phyloP scores from a whole-genome alignment of 1,140 invertebrate genomes.

The silkworm (Bombyx mori) region DNA sequence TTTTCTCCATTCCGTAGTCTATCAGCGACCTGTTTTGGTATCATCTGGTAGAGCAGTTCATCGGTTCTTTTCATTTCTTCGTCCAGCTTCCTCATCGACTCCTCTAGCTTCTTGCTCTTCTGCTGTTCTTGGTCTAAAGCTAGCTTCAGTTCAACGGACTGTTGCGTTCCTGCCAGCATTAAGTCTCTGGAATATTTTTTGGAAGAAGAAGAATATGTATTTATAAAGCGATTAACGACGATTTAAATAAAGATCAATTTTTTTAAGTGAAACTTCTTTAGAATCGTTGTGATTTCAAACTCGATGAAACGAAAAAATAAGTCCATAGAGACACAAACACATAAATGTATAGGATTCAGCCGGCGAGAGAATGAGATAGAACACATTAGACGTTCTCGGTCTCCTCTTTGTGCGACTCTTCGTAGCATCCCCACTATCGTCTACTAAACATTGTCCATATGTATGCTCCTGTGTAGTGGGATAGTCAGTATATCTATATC shows the following conservation, averaged over 20 bases:
- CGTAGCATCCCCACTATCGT: no score
- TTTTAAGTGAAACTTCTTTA: no score
- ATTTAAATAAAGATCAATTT: background rate
- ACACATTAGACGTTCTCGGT: no score
- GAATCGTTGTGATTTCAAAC: no score
- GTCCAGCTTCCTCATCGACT: slow-evolving; percentile 96
- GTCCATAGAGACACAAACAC: no score
- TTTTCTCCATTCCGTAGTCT: slow-evolving; percentile 91
- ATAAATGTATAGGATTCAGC: no score
- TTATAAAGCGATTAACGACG: slow-evolving; percentile 7
- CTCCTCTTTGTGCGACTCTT: no score
- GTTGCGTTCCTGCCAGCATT: slow-evolving; percentile 96
- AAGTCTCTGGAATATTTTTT: slow-evolving; percentile 79
- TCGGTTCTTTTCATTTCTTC: slow-evolving; percentile 97
- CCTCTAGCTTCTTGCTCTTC: slow-evolving; percentile 96
- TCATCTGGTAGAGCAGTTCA: slow-evolving; percentile 97
- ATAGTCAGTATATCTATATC: no score
- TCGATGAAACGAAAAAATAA: no score
- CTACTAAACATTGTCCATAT: no score
- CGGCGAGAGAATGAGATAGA: no score
- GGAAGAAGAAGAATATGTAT: slow-evolving; percentile 7
- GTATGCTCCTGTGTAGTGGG: no score
- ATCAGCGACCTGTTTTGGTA: slow-evolving; percentile 97
- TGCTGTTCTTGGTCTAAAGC: slow-evolving; percentile 96
- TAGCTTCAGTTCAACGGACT: slow-evolving; percentile 95